A percentile compares a stretch with the other conserved stretches of the same genome.
These are phyloP conservation scores for Halictus ligatus DNA, from an alignment of 2,888 invertebrate species.

Conservation along the genomic window DNA sequence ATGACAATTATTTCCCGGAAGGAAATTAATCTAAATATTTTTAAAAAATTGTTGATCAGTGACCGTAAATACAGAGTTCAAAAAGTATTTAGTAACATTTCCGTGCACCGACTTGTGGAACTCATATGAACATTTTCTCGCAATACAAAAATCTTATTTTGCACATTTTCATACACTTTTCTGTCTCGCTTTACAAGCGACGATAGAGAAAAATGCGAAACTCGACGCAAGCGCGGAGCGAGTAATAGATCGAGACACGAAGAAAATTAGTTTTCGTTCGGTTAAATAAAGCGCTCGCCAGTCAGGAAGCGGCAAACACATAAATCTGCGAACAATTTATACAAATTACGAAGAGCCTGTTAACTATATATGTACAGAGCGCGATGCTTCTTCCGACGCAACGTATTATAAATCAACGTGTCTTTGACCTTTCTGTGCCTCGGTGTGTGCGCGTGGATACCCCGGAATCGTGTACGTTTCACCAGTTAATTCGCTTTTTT, in stretches of 20 bases:
- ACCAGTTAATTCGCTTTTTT: conserved; percentile 45
- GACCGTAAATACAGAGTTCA: no score
- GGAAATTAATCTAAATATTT: not conserved
- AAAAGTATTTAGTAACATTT: not conserved
- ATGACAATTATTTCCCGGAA: no score
- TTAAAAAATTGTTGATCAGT: no score
- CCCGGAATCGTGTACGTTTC: conserved; percentile 8
- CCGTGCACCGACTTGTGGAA: not conserved
- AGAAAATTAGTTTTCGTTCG: conserved; percentile 55
- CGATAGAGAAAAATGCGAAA: conserved; percentile 21
- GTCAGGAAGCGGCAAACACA: conserved; percentile 63
- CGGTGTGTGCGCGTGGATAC: not conserved
- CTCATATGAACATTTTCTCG: not conserved
- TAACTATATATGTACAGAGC: conserved; percentile 63
- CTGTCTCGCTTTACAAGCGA: conserved; percentile 18
- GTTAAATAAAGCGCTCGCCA: conserved; percentile 37
- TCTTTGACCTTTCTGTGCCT: conserved; percentile 50
- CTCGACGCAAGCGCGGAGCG: conserved; percentile 20
- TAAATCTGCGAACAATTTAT: conserved; percentile 77
- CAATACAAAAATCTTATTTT: not conserved
- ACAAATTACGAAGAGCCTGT: conserved; percentile 77
- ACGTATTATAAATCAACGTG: conserved; percentile 75
- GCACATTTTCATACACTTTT: not conserved
- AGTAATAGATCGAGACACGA: conserved; percentile 9
- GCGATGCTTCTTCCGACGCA: conserved; percentile 60